These are phyloP conservation scores for Origma solitaria DNA, from an alignment of 2,113 vertebrate species.

Conservation along the genomic window DNA sequence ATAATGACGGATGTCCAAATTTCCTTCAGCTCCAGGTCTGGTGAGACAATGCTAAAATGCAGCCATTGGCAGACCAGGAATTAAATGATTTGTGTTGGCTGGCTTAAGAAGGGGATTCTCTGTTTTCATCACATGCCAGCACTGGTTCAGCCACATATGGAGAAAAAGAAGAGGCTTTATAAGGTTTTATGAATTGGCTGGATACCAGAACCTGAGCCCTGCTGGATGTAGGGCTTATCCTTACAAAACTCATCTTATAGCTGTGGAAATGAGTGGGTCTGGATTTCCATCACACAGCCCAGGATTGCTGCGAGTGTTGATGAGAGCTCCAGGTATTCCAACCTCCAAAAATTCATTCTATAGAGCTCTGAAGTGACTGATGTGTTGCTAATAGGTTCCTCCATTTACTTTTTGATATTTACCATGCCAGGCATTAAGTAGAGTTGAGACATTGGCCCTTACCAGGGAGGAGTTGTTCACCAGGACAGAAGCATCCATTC, in stretches of 20 bases:
- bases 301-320: neutral
- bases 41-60: slow-evolving; percentile 18
- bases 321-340: neutral
- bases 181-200: neutral
- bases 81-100: slow-evolving; percentile 9
- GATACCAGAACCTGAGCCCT: neutral
- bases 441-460: neutral
- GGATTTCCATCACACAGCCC: neutral
- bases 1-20: neutral
- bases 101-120: neutral
- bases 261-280: neutral
- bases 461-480: neutral
- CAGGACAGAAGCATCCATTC: neutral
- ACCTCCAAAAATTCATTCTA: neutral
- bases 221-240: neutral
- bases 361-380: neutral
- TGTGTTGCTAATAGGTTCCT: neutral
- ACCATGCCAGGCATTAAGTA: neutral
- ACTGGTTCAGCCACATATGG: neutral
- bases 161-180: neutral
- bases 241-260: neutral
- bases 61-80: neutral
- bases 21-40: slow-evolving; percentile 3
- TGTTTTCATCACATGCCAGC: neutral
- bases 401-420: neutral